Evolutionary conservation across 2,113 vertebrate genomes (phyloP).

Genomic region (Actenoides lindsayi): DNA sequence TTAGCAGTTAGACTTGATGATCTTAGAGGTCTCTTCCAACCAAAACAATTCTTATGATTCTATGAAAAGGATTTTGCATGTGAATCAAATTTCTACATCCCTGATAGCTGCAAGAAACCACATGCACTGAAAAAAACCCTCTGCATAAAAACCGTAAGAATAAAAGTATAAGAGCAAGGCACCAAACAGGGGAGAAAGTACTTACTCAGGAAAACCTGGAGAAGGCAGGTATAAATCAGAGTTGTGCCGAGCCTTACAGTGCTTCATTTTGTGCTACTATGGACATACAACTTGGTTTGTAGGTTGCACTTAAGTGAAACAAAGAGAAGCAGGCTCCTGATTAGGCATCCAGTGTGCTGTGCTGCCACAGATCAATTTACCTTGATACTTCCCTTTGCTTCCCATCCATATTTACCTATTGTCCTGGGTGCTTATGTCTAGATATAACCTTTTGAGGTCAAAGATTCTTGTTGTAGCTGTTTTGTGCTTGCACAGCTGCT

Average conservation of each 20-base stretch:
- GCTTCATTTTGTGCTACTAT: not conserved
- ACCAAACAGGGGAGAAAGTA: not conserved
- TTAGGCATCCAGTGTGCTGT: not conserved
- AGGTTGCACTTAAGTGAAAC: not conserved
- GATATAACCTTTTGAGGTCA: not conserved
- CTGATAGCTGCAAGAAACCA: not conserved
- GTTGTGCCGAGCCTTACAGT: fast-evolving
- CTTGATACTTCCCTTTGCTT: not conserved
- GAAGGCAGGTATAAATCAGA: not conserved
- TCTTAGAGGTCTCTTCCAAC: not conserved
- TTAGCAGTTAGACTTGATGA: not conserved
- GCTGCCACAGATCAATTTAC: not conserved
- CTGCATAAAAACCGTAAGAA: not conserved
- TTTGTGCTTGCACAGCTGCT: not conserved
- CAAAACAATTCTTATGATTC: not conserved
- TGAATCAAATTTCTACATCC: not conserved
- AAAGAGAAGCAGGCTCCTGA: not conserved
- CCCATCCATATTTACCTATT: not conserved
- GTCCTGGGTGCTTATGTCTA: not conserved
- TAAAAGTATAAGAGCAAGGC: not conserved
- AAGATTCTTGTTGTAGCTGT: not conserved
- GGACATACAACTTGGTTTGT: not conserved
- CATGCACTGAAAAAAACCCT: not conserved
- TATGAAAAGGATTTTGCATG: not conserved
- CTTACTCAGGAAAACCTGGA: not conserved